Conservation (phyloP, 2,797 vertebrate species). For the Macrochelys suwanniensis region DNA sequence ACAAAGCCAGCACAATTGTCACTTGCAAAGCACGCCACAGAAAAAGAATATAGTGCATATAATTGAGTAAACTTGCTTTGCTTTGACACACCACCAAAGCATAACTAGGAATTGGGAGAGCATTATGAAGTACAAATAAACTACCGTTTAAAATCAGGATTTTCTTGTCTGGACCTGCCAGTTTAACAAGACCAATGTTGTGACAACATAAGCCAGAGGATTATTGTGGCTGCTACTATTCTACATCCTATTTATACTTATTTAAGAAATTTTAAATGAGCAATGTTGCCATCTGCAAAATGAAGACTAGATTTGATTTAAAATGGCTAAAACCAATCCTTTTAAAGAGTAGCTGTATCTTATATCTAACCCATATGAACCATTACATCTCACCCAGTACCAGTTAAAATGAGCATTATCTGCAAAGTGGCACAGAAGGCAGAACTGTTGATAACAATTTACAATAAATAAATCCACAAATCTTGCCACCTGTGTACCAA, state of each 20-base stretch:
- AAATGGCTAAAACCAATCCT: slow-evolving; percentile 13
- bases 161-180: background rate
- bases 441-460: slow-evolving; percentile 49
- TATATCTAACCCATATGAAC: background rate
- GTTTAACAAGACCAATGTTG: background rate
- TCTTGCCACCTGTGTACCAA: slow-evolving; percentile 48
- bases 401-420: slow-evolving; percentile 13
- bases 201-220: background rate
- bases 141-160: background rate
- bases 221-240: background rate
- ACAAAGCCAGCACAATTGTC: background rate
- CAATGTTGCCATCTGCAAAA: background rate
- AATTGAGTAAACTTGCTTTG: background rate
- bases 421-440: slow-evolving; percentile 38
- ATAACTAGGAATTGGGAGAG: background rate
- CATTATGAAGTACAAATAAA: background rate
- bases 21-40: background rate
- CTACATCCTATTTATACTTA: background rate
- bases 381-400: background rate
- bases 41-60: background rate
- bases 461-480: slow-evolving; percentile 57
- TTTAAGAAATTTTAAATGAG: background rate
- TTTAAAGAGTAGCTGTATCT: background rate
- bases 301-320: background rate
- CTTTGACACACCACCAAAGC: background rate